Conservation (phyloP, 2,888 invertebrate genomes). For the Darwinula stevensoni region DNA sequence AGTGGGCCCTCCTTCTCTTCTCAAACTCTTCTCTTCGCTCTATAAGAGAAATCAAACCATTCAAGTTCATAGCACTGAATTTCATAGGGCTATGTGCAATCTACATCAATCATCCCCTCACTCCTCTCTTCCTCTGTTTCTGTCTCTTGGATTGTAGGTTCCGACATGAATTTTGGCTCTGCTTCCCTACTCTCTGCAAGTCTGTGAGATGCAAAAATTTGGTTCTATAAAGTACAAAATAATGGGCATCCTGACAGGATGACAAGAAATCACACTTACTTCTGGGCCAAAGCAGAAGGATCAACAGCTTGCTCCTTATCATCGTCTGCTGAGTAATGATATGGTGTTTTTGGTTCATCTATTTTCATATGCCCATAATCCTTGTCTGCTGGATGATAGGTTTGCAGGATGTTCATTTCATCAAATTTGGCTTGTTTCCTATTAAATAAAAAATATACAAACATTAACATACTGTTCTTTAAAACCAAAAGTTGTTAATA, state of each 20-base stretch:
- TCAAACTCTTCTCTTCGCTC: conserved; percentile 52
- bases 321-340: conserved; percentile 22
- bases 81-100: too few relatives aligned
- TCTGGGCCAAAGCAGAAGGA: too few relatives aligned
- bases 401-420: conserved; percentile 94
- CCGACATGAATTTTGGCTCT: too few relatives aligned
- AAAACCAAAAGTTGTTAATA: not conserved
- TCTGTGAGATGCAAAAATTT: too few relatives aligned
- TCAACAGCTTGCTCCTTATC: conserved; percentile 8
- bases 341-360: conserved; percentile 93
- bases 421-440: conserved; percentile 57
- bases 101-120: conserved; percentile 18
- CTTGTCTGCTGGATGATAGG: conserved; percentile 87
- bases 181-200: conserved; percentile 27
- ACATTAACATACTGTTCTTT: conserved; percentile 11
- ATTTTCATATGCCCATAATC: conserved; percentile 99
- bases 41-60: conserved; percentile 13
- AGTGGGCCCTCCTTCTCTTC: conserved; percentile 77
- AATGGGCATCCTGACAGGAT: too few relatives aligned
- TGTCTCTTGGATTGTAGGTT: too few relatives aligned
- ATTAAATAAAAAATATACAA: conserved; percentile 1
- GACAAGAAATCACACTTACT: too few relatives aligned
- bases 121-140: too few relatives aligned
- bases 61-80: too few relatives aligned
- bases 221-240: too few relatives aligned